Percentiles rank a stretch among this genome's conserved stretches.
These are phyloP conservation scores for Blastobasis adustella DNA, from an alignment of 2,888 invertebrate genomes.

Conservation along the genomic window DNA sequence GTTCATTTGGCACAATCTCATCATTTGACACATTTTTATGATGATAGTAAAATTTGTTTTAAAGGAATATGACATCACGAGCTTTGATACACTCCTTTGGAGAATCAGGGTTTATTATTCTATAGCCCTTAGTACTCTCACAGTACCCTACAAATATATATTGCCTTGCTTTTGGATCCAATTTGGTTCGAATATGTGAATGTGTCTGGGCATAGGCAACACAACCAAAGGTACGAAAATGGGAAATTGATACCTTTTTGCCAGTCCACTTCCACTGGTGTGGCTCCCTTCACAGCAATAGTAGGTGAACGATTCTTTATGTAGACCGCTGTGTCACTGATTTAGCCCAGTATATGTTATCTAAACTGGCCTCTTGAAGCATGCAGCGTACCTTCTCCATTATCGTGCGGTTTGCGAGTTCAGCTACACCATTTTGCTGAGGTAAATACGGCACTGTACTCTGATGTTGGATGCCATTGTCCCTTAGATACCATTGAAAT, in stretches of 20 bases:
- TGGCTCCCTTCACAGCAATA: constrained; percentile 6
- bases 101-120: constrained; percentile 15
- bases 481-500: constrained; percentile 14
- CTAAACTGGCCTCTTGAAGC: not conserved
- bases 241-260: constrained; percentile 14
- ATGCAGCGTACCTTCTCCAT: constrained; percentile 9
- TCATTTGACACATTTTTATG: not conserved
- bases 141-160: constrained; percentile 17
- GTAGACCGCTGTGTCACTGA: constrained; percentile 7
- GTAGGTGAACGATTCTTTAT: constrained; percentile 9
- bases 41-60: not conserved
- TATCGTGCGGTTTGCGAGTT: constrained; percentile 7
- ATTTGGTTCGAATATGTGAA: too few species aligned
- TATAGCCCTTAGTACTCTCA: constrained; percentile 20
- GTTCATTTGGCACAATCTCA: not conserved
- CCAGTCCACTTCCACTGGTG: constrained; percentile 14
- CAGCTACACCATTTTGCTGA: constrained; percentile 8
- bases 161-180: constrained; percentile 18
- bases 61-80: constrained; percentile 5
- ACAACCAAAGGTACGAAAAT: constrained; percentile 18
- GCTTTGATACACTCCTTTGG: constrained; percentile 3
- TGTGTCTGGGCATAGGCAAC: constrained; percentile 13
- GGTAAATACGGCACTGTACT: constrained; percentile 12
- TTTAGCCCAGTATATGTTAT: constrained; percentile 2
- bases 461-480: constrained; percentile 14